Conservation (phyloP, 2,113 vertebrate genomes). For the Anguilla rostrata region DNA sequence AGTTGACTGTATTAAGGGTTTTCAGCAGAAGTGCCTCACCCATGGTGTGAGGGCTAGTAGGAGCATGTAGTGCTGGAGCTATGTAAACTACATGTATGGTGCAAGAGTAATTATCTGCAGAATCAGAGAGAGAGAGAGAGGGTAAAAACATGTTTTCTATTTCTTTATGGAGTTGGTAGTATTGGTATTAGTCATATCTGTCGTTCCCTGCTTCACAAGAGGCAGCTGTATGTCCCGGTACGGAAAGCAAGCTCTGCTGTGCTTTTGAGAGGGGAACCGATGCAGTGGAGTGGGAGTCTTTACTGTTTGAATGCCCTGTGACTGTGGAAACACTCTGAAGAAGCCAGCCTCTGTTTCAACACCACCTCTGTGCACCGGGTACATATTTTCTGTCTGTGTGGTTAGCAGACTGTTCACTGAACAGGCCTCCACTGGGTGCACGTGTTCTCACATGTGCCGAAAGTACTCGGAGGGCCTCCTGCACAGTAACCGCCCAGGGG, state of each 20-base stretch:
- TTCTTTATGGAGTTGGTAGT: not conserved
- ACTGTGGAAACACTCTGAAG: constrained; percentile 71
- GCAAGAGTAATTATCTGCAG: too few relatives aligned
- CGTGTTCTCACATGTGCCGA: constrained; percentile 70
- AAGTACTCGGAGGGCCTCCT: constrained; percentile 33
- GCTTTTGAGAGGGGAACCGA: constrained; percentile 55
- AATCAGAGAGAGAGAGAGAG: too few relatives aligned
- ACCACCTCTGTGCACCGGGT: constrained; percentile 48
- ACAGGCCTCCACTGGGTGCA: constrained; percentile 58
- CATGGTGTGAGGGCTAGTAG: not conserved
- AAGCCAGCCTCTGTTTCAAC: constrained; percentile 67
- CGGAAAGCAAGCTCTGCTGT: constrained; percentile 52
- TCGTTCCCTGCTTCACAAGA: not conserved
- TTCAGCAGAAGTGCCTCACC: not conserved
- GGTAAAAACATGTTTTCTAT: too few relatives aligned
- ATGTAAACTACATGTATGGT: not conserved
- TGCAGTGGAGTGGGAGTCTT: constrained; percentile 52
- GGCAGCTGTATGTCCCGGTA: constrained; percentile 48
- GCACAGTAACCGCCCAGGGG: constrained; percentile 35
- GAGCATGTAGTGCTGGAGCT: not conserved
- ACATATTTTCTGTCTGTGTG: constrained; percentile 73
- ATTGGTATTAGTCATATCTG: not conserved
- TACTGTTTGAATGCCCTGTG: constrained; percentile 57
- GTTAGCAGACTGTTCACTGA: constrained; percentile 74
- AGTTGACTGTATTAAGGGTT: not conserved